Evolutionary conservation across 2,113 vertebrate species (phyloP).

Genomic region (Amphiprion ocellaris): DNA sequence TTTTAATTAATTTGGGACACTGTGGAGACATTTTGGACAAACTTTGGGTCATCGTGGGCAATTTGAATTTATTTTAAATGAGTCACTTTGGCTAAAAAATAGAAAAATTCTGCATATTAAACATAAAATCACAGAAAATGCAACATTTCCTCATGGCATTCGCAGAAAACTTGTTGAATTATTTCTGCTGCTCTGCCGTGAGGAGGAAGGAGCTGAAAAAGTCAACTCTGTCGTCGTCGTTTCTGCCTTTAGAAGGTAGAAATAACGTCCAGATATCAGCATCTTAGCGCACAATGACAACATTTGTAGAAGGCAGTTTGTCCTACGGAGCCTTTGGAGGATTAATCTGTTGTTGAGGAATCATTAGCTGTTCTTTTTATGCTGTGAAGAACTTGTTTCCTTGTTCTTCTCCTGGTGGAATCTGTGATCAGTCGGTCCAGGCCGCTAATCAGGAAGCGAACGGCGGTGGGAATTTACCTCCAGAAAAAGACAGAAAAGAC

Average conservation of each 20-base stretch:
- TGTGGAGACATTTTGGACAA: too few relatives aligned
- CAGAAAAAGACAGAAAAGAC: not conserved
- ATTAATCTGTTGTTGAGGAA: constrained; percentile 63
- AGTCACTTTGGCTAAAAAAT: too few relatives aligned
- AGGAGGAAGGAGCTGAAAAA: constrained; percentile 54
- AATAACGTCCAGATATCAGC: not conserved
- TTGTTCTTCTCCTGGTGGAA: constrained; percentile 52
- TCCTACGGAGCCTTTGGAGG: constrained; percentile 23
- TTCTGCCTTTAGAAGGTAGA: constrained; percentile 5
- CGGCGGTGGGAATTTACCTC: constrained; percentile 46
- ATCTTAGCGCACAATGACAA: constrained; percentile 9
- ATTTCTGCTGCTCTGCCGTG: constrained; percentile 32
- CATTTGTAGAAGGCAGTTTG: constrained; percentile 26
- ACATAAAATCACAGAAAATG: too few relatives aligned
- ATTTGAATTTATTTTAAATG: too few relatives aligned
- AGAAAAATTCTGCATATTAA: too few relatives aligned
- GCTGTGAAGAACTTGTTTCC: constrained; percentile 49
- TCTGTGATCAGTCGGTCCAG: constrained; percentile 60
- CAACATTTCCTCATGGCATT: too few relatives aligned
- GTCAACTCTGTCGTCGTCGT: constrained; percentile 41
- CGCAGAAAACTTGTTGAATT: too few relatives aligned
- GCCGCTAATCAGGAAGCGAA: constrained; percentile 53
- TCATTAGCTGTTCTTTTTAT: constrained; percentile 49
- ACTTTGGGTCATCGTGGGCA: too few relatives aligned
- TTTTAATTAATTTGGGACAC: too few relatives aligned